phyloP scores from a whole-genome alignment of 2,797 vertebrate genomes.

The Phaenicophaeus curvirostris region DNA sequence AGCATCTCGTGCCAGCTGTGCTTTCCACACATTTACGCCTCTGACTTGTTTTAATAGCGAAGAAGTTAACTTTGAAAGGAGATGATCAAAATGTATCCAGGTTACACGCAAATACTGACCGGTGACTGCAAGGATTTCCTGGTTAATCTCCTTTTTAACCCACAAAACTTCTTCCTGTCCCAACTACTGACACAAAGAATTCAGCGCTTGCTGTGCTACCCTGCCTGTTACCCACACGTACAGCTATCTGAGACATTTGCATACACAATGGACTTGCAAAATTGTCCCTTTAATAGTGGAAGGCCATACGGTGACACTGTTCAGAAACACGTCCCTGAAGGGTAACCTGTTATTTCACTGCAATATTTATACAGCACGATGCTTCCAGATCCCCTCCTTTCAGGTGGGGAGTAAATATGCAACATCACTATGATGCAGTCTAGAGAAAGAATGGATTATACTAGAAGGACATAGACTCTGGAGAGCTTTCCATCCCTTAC shows the following conservation, averaged over 20 bases:
- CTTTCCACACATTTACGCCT: too few species aligned
- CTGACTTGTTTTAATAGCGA: rapidly evolving
- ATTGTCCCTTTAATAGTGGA: background rate
- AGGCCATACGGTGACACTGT: background rate
- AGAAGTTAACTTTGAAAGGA: background rate
- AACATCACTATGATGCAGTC: background rate
- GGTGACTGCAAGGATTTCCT: background rate
- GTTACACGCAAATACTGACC: background rate
- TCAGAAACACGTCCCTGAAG: background rate
- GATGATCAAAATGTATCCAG: too few species aligned
- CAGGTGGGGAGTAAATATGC: background rate
- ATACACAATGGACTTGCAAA: background rate
- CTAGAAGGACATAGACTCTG: background rate
- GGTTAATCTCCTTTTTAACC: background rate
- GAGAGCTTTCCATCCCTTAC: constrained; percentile 14
- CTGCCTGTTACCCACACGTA: background rate
- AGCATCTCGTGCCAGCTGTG: rapidly evolving
- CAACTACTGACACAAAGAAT: background rate
- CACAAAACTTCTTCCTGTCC: background rate
- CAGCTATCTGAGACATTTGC: background rate
- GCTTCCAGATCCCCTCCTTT: background rate
- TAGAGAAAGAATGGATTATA: background rate
- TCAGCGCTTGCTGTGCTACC: rapidly evolving
- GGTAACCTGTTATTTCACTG: background rate
- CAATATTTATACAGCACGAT: background rate